Evolutionary conservation across 2,113 vertebrate genomes (phyloP), one percentile per base, ranked within the genome.

Genomic region (Vimba vimba): DNA sequence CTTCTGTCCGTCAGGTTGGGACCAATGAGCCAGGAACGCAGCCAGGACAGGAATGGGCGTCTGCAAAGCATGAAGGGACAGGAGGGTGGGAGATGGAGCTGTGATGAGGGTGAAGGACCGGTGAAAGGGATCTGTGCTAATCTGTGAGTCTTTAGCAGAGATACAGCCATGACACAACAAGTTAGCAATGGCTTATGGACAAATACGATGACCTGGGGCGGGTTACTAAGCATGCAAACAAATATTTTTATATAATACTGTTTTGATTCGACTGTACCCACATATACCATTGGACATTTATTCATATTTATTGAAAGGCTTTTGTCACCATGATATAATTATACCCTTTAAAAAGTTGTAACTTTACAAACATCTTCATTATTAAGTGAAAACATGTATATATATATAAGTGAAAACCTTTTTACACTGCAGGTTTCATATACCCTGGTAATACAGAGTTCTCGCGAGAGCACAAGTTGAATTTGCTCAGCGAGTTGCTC

Each of bases 1-100:
- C 93, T 93, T 94, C 93, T 90, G 90, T 94, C 92, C 94, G 93
- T 91, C 91, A 93, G 93, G 92, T 91, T 71, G 91, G 87, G 88
- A 93, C 92, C 92, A 94, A 91, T 93, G 92, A 92, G 92, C 92
- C 93, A 91, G 93, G 91, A 91, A 90, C 89, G 89, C 91, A 94
- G 94, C 93, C 93, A 92, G 92, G 90, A 88, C 87, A 91, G 91
- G 89, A 89, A 91, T 84, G 88, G 91, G 86, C 87, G 89, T 93
- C 94, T 94, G 92, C 90, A 87, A 94, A 95, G 93, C 92, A 47
- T 88, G 87, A 84, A 87, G 82, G 86, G 68, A 75, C 30, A 55
- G 33, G 57, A 76, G 45, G 66, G 89, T 36, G 60, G 69, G 82
- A 90, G 88, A 86, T 79, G 64, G 57, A 19, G 74, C 66, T 50